These are phyloP conservation scores for Henicopernis longicauda DNA, from an alignment of 2,113 vertebrate species.

Conservation along the genomic window DNA sequence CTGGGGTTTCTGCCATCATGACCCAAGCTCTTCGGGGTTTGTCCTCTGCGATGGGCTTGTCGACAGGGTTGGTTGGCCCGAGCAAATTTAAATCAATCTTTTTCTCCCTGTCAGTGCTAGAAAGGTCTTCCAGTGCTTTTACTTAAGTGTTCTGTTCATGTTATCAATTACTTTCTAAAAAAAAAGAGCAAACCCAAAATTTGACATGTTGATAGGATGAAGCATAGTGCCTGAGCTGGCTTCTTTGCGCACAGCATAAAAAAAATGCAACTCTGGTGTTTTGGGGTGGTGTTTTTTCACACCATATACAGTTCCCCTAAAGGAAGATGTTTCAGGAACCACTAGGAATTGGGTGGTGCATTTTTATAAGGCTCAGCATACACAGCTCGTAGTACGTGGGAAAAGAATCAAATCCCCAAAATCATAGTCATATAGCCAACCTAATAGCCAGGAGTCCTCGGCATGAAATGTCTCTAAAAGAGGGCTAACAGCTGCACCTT, in stretches of 20 bases:
- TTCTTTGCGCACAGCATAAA: background rate
- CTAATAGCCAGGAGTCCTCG: background rate
- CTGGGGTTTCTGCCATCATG: background rate
- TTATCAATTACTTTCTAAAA: background rate
- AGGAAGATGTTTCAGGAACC: background rate
- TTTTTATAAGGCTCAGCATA: background rate
- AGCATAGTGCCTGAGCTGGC: background rate
- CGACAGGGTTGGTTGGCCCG: background rate
- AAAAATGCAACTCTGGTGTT: background rate
- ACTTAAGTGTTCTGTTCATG: background rate
- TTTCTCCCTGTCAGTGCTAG: background rate
- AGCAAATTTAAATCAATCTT: background rate
- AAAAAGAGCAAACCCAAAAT: background rate
- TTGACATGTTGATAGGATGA: background rate
- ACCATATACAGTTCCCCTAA: background rate
- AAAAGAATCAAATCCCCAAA: background rate
- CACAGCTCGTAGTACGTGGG: accelerated
- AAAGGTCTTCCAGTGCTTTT: background rate
- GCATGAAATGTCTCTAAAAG: background rate
- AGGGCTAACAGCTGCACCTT: slow-evolving; percentile 15
- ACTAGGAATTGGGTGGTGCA: accelerated
- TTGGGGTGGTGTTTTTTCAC: background rate
- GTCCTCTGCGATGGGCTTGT: background rate
- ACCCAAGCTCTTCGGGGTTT: background rate
- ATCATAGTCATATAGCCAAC: background rate